Evolutionary conservation across 1,140 invertebrate genomes (phyloP), one percentile per base, ranked within the genome.

Genomic region (Ceratina calcarata): DNA sequence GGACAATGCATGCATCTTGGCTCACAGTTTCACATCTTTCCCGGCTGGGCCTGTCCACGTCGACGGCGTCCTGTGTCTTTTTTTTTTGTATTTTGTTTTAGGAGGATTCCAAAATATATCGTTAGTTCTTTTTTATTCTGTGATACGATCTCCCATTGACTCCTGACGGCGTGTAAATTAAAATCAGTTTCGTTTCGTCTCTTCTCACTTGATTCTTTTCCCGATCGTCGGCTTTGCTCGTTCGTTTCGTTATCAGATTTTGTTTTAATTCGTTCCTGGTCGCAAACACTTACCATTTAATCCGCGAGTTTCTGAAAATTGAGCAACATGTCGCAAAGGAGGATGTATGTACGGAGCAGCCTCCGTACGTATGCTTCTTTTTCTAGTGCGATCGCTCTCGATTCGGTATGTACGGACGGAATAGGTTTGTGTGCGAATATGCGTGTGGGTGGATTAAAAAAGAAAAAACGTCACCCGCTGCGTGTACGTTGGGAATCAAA

Each of bases 1-100:
- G 80, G 51, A 78, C 68, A 87, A 83, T 61, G 75, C 89, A 89
- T 91, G 89, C 89, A 86, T 80, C 78, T 90, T 89, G 73, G 88
- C 90, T 91, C 89, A 91, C 89, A 83, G 87, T 87, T 86, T 86
- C 37, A 45, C n/a, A 84, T 83, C 78, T 57, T 27, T 81, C 53
- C 73, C 82, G 80, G 77, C 83, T 78, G 82, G 78, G 64, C 75
- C 84, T 86, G 79, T 73, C 73, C 79, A 16, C 67, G 37, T 58
- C 61, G 70, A 51, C 66, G 81, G 45, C 62, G 71, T 85, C 78
- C 83, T 49, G 81, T 75, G 64, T 83, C 51, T 73, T 76, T 83
- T 73, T 76, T 83, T 18, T 27, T 45, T 65, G n/a, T n/a, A 20
- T 32, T 80, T 55, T 76, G 68, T 72, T 71, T 64, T 83, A 73